Percentiles rank a stretch among this genome's conserved stretches.
phyloP scores from a whole-genome alignment of 1,140 invertebrate genomes.

The Bombus haemorrhoidalis region DNA sequence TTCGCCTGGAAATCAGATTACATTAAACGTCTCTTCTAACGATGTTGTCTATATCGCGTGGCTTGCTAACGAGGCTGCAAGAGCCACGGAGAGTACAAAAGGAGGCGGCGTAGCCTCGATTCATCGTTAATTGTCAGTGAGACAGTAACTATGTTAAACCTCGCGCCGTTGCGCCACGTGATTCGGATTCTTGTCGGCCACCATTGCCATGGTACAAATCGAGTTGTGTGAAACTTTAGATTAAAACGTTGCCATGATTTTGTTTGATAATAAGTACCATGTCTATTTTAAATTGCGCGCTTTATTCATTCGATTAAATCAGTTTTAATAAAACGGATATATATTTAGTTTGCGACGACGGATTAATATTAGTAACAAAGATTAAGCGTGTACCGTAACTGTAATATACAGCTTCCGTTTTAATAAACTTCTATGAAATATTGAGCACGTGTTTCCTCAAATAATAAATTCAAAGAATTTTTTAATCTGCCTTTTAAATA shows the following conservation, averaged over 20 bases:
- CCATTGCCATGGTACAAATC: background rate
- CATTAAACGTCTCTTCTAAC: conserved; percentile 59
- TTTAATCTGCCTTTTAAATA: background rate
- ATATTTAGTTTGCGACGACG: background rate
- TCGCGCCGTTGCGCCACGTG: conserved; percentile 36
- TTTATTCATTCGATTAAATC: background rate
- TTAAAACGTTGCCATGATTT: background rate
- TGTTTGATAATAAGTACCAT: background rate
- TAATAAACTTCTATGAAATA: background rate
- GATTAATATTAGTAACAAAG: too few species aligned
- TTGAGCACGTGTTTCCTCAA: too few species aligned
- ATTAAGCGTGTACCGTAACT: too few species aligned
- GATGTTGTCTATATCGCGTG: conserved; percentile 39
- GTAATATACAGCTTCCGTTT: background rate
- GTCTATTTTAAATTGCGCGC: background rate
- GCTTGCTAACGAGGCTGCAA: conserved; percentile 61
- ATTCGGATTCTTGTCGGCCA: background rate
- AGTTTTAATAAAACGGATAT: background rate
- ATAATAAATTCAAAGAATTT: too few species aligned
- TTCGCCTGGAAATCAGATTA: conserved; percentile 34
- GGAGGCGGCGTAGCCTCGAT: conserved; percentile 61
- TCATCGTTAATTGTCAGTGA: conserved; percentile 65
- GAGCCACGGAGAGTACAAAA: conserved; percentile 51
- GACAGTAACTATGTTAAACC: conserved; percentile 65
- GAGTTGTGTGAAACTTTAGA: background rate